Evolutionary conservation across 35 echinoderm and acorn worm species (phyloP).

Genomic region (Stichopus chloronotus): DNA sequence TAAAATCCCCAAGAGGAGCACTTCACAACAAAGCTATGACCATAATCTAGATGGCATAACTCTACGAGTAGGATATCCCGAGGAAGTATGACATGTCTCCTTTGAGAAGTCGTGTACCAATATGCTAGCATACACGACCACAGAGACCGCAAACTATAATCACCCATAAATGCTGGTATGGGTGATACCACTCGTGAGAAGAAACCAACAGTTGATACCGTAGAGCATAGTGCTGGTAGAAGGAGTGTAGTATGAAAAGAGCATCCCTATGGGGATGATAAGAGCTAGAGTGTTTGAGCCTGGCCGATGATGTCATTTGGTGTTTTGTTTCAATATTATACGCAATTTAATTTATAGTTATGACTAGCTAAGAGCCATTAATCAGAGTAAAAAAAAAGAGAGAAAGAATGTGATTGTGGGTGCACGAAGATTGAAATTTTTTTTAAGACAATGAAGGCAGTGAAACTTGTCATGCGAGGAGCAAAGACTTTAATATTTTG

Average conservation of each 20-base stretch:
- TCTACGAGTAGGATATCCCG: background rate
- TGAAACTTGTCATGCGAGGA: too few species aligned
- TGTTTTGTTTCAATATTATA: slow-evolving; percentile 4
- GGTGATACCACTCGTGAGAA: background rate
- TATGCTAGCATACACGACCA: background rate
- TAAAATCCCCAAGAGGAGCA: background rate
- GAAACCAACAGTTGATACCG: background rate
- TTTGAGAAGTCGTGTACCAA: background rate
- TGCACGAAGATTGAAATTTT: background rate
- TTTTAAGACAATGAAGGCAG: too few species aligned
- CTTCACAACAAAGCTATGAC: background rate
- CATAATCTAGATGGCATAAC: background rate
- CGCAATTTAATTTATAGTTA: background rate
- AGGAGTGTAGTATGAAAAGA: background rate
- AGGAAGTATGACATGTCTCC: background rate
- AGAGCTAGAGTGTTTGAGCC: background rate
- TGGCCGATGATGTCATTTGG: slow-evolving; percentile 22
- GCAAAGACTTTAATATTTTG: too few species aligned
- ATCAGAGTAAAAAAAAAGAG: background rate
- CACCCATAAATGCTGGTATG: background rate
- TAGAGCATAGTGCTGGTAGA: slow-evolving; percentile 2
- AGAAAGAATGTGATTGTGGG: background rate
- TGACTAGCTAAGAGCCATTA: background rate
- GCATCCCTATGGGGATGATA: background rate
- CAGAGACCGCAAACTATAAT: background rate